A percentile compares a stretch with the other conserved stretches of the same genome.
Conservation (phyloP, 2,797 vertebrate genomes). For the Clarias fuscus region DNA sequence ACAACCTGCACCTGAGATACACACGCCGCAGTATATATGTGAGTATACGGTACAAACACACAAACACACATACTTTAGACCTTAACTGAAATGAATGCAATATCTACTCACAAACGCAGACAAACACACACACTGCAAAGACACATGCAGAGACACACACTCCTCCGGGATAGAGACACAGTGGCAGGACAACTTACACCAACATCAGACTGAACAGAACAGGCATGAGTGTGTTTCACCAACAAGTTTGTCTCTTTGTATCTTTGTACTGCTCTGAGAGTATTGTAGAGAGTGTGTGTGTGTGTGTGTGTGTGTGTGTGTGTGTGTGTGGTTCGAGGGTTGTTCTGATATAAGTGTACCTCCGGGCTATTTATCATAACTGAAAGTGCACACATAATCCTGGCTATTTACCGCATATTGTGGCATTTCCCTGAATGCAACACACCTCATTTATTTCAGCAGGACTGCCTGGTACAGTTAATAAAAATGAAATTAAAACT, state of each 20-base stretch:
- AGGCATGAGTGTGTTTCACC: neutral
- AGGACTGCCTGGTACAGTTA: neutral
- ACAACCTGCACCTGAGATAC: constrained; percentile 90
- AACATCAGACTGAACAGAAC: neutral
- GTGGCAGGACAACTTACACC: neutral
- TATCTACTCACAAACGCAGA: neutral
- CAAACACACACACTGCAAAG: neutral
- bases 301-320: neutral
- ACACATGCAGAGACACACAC: constrained; percentile 15
- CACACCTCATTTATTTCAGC: neutral
- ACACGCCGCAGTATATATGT: constrained; percentile 89
- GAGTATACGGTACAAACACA: constrained; percentile 65
- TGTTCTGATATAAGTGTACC: neutral
- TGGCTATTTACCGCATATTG: neutral
- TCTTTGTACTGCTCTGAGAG: neutral
- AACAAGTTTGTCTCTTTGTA: neutral
- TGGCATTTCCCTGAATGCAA: neutral
- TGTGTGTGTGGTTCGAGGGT: neutral
- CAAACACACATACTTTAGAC: neutral
- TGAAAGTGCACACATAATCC: neutral
- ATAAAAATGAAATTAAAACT: neutral
- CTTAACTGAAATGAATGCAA: neutral
- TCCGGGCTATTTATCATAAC: constrained; percentile 1
- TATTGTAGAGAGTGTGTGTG: neutral
- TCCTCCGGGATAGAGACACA: neutral